Base-by-base conservation (phyloP, 2,113 vertebrate species). In the Eurypyga helias region DNA sequence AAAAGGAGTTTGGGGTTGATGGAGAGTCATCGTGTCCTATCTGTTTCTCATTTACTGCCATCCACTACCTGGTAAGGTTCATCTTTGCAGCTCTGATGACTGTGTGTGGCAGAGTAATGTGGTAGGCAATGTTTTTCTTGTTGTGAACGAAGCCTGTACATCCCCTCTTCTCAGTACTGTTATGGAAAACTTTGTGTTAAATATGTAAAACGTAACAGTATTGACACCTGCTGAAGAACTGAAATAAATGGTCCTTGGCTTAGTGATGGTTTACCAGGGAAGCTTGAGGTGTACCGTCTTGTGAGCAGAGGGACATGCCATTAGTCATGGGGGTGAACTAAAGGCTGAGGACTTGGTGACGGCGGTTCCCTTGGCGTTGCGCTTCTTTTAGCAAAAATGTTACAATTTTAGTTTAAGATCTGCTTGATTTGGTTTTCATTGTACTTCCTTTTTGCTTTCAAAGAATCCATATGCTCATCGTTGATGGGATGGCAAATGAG, bases 381-480 rank as follows among this genome's bases (percentile, higher is more conserved):
- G 4, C 6, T 78, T 71, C 18, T 51, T 75, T 54, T 60, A 54
- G 58, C 17, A 78, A 55, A 65, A 76, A 14, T 6, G 1, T n/a
- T 66, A 1, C 1, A 15, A 1, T 38, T 70, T 69, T 79, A 16
- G 17, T 45, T 1, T 58, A 48, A 77, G 21, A 45, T 23, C 51
- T 91, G 11, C 24, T n/a, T 62, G 28, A 61, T 62, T 69, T 24
- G 5, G 0, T 43, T 77, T 78, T 73, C 18, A 8, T 16, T 69
- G 6, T 77, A 46, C 26, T 60, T 77, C 3, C 11, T 17, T 46
- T 33, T 48, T 5, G 2, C 6, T 64, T 75, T 87, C 26, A 71
- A 1, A 64, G 36, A 28, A 33, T 75, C 13, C 28, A 4, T 54
- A 10, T 3, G 3, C 7, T 48, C 0, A 0, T 25, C 13, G 21